Percentiles rank a stretch among this genome's conserved stretches.
Conservation (phyloP, 1,140 invertebrate genomes). For the Cydia pomonella region DNA sequence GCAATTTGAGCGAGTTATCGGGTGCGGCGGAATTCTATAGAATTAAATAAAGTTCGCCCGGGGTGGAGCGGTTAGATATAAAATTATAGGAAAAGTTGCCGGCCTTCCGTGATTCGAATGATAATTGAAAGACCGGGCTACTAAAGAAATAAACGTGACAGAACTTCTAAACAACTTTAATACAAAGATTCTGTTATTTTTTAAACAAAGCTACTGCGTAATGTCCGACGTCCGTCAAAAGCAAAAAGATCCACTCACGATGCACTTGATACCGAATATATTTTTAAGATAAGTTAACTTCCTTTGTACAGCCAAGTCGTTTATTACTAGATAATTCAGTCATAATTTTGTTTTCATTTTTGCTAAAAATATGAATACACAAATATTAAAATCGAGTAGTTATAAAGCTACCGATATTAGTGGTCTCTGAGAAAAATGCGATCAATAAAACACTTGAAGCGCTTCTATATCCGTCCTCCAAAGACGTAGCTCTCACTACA, state of each 20-base stretch:
- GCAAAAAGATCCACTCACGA: too few species aligned
- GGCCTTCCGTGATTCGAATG: constrained; percentile 34
- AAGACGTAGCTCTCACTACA: not conserved
- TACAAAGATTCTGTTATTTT: not conserved
- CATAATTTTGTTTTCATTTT: too few species aligned
- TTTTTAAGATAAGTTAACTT: too few species aligned
- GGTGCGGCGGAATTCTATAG: constrained; percentile 44
- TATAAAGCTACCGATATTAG: constrained; percentile 6
- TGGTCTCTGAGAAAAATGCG: not conserved
- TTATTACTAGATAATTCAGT: not conserved
- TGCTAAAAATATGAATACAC: not conserved
- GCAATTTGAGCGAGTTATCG: constrained; percentile 52
- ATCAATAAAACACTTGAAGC: constrained; percentile 23
- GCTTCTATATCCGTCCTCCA: not conserved
- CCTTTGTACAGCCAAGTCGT: not conserved
- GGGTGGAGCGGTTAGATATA: constrained; percentile 27
- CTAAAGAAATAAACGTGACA: constrained; percentile 27
- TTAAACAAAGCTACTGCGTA: not conserved
- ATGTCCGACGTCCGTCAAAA: too few species aligned
- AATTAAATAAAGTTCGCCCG: constrained; percentile 46
- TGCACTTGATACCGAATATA: too few species aligned
- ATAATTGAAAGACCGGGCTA: constrained; percentile 32
- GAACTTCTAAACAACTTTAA: constrained; percentile 1
- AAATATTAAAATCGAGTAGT: not conserved
- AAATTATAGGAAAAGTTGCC: constrained; percentile 34